These are phyloP conservation scores for Cantharis flavilabris DNA, from an alignment of 2,888 invertebrate species.

Conservation along the genomic window DNA sequence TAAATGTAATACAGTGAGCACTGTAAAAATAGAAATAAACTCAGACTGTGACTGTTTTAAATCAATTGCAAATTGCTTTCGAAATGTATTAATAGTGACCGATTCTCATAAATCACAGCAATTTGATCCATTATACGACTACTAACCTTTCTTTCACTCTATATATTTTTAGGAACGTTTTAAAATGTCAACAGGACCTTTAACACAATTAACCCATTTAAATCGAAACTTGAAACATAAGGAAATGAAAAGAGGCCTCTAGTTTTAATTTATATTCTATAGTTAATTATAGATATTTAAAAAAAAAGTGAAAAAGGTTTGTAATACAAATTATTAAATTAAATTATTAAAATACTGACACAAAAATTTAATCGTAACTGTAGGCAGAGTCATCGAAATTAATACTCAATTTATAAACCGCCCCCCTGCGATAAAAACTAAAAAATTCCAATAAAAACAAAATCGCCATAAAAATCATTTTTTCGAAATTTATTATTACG, in stretches of 20 bases:
- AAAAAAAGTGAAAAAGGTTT: too few relatives aligned
- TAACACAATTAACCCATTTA: neutral
- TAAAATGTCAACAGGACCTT: conserved; percentile 1
- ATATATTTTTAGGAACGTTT: neutral
- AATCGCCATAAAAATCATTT: neutral
- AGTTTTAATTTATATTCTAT: neutral
- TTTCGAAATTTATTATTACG: neutral
- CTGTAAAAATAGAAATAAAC: neutral
- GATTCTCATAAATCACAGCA: neutral
- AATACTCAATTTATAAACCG: neutral
- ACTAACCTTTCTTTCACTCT: neutral
- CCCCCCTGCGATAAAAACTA: neutral
- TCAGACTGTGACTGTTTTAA: neutral
- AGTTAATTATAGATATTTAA: too few relatives aligned
- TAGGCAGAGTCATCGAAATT: neutral
- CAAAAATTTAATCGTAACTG: neutral
- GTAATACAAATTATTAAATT: too few relatives aligned
- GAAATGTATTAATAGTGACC: neutral
- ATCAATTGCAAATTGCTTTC: neutral
- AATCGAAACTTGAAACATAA: neutral
- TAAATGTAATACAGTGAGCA: neutral
- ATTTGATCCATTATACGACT: neutral
- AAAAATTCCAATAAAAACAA: neutral
- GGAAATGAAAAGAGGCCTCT: neutral
- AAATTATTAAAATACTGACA: too few relatives aligned